phyloP scores from a whole-genome alignment of 2,888 invertebrate species.

The Papilio gigon region DNA sequence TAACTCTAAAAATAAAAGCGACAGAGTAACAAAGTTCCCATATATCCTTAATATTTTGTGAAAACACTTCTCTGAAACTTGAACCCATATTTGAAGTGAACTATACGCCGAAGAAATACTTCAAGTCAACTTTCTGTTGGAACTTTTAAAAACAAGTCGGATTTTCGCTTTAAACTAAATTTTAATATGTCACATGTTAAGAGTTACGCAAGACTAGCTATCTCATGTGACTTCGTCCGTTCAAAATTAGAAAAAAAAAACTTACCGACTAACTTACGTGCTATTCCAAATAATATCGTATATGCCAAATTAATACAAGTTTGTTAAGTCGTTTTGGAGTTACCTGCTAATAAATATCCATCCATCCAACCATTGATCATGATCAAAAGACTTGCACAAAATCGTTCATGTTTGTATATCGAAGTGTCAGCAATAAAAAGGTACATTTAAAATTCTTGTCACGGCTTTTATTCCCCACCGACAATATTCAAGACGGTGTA shows the following conservation, averaged over 20 bases:
- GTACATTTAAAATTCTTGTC: not conserved
- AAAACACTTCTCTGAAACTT: conserved; percentile 39
- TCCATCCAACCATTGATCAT: too few relatives aligned
- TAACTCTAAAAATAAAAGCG: conserved; percentile 21
- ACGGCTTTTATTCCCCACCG: conserved; percentile 13
- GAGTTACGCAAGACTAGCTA: not conserved
- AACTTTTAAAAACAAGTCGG: conserved; percentile 29
- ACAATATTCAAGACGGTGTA: conserved; percentile 18
- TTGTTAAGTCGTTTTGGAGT: too few relatives aligned
- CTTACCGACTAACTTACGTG: too few relatives aligned
- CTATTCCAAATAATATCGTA: too few relatives aligned
- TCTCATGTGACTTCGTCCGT: not conserved
- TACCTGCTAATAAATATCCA: too few relatives aligned
- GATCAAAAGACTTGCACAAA: too few relatives aligned
- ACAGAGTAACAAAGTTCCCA: conserved; percentile 26
- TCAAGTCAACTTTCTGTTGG: conserved; percentile 35
- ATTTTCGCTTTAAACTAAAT: conserved; percentile 29
- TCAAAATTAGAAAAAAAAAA: too few relatives aligned
- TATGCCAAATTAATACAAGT: too few relatives aligned
- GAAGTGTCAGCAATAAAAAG: not conserved
- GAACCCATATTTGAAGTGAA: conserved; percentile 37
- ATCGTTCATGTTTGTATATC: too few relatives aligned
- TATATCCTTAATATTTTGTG: conserved; percentile 38
- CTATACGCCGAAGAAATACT: conserved; percentile 35
- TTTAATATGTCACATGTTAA: conserved; percentile 6